These are phyloP conservation scores for Apamea crenata DNA, from an alignment of 2,888 invertebrate genomes.

Conservation along the genomic window DNA sequence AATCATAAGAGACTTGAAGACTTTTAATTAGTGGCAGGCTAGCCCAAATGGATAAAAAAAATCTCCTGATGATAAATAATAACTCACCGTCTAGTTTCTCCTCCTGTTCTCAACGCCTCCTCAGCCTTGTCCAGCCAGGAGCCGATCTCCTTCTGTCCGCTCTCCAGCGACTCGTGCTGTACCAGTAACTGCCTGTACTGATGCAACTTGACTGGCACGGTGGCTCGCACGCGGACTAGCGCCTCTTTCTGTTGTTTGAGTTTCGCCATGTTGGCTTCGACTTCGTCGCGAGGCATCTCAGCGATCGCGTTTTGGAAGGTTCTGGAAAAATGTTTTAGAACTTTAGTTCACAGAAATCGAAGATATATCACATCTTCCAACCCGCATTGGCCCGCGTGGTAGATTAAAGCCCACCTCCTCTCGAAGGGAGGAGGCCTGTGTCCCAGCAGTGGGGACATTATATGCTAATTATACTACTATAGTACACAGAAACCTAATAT, in stretches of 20 bases:
- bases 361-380: no score
- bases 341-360: background rate
- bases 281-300: conserved; percentile 96
- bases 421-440: no score
- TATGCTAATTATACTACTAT: no score
- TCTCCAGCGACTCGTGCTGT: conserved; percentile 97
- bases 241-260: conserved; percentile 97
- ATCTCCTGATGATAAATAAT: no score
- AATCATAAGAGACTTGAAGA: no score
- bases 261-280: conserved; percentile 96
- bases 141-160: conserved; percentile 96
- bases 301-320: conserved; percentile 97
- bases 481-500: no score
- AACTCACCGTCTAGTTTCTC: conserved; percentile 83
- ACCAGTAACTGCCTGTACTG: conserved; percentile 95
- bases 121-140: conserved; percentile 97
- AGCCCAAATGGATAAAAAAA: no score
- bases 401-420: no score
- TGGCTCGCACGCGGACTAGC: conserved; percentile 95
- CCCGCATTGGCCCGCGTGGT: no score
- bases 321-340: conserved; percentile 76
- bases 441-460: no score
- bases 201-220: conserved; percentile 95
- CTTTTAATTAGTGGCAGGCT: no score
- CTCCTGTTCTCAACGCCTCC: conserved; percentile 89